Percentiles rank a stretch among this genome's conserved stretches.
phyloP scores from a whole-genome alignment of 2,888 invertebrate genomes.

The Zelleria hepariella region DNA sequence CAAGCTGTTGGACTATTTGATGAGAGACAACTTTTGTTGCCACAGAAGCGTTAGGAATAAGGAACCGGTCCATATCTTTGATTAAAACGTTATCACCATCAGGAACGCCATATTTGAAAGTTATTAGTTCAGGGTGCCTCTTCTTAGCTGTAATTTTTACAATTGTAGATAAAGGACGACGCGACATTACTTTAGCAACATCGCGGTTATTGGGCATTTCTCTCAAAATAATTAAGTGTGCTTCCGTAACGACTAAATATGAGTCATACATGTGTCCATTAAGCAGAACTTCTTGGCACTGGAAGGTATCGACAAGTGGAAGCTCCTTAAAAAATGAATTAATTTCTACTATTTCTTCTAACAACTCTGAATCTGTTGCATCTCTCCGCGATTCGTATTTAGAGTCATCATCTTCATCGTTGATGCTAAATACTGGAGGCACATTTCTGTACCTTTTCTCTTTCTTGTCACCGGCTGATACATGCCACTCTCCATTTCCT shows the following conservation, averaged over 20 bases:
- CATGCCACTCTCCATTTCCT: slow-evolving; percentile 80
- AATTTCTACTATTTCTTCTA: slow-evolving; percentile 84
- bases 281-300: slow-evolving; percentile 92
- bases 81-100: slow-evolving; percentile 85
- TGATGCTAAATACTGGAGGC: slow-evolving; percentile 94
- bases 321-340: slow-evolving; percentile 86
- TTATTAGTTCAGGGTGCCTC: slow-evolving; percentile 94
- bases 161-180: slow-evolving; percentile 90
- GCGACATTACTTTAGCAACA: slow-evolving; percentile 87
- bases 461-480: slow-evolving; percentile 85
- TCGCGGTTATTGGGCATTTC: slow-evolving; percentile 83
- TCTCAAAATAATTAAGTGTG: slow-evolving; percentile 88
- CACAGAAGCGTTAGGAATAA: slow-evolving; percentile 92
- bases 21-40: slow-evolving; percentile 92
- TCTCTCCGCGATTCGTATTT: slow-evolving; percentile 43
- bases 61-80: slow-evolving; percentile 91
- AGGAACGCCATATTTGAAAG: slow-evolving; percentile 94
- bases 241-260: slow-evolving; percentile 86
- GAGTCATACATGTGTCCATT: slow-evolving; percentile 92
- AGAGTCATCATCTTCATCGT: slow-evolving; percentile 79
- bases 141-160: slow-evolving; percentile 98
- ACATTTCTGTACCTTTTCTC: slow-evolving; percentile 92
- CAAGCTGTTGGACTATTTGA: slow-evolving; percentile 77
- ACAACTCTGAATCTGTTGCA: slow-evolving; percentile 72
- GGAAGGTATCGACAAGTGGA: slow-evolving; percentile 88